Percentiles rank a stretch among this genome's conserved stretches.
Evolutionary conservation across 2,797 vertebrate species (phyloP).

Genomic region (Nasua narica): DNA sequence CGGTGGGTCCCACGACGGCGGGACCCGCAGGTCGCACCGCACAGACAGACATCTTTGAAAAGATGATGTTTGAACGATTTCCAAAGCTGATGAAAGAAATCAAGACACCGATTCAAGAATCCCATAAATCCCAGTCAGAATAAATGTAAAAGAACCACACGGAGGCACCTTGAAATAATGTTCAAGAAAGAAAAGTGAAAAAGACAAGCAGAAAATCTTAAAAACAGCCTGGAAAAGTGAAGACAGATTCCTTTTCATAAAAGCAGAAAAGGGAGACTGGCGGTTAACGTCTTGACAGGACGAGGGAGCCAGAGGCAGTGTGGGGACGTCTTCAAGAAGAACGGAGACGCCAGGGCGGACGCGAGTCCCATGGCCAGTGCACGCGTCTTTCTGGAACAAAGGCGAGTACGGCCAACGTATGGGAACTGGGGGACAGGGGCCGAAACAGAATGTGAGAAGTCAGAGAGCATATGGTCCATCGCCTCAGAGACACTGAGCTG

Average conservation of each 20-base stretch:
- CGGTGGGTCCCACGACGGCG: too few species aligned
- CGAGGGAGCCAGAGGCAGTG: rapidly evolving
- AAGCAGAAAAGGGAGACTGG: neutral
- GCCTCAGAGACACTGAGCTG: neutral
- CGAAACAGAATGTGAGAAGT: neutral
- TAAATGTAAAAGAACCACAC: rapidly evolving
- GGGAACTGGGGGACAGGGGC: too few species aligned
- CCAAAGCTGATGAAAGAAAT: neutral
- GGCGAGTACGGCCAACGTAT: neutral
- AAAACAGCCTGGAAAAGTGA: neutral
- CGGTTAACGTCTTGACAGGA: neutral
- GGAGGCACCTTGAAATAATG: rapidly evolving
- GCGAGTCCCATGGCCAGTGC: neutral
- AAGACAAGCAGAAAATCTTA: neutral
- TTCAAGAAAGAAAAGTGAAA: neutral
- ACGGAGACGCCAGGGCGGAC: neutral
- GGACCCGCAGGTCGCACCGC: too few species aligned
- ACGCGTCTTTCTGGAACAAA: neutral
- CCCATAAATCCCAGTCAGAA: neutral
- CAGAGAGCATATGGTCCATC: neutral
- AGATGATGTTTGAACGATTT: too few species aligned
- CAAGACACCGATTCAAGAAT: neutral
- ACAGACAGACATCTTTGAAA: rapidly evolving
- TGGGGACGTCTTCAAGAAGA: rapidly evolving
- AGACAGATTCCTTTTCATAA: neutral